These are phyloP conservation scores for Yoshiicerus persimilis DNA, from an alignment of 1,140 invertebrate species.

Conservation along the genomic window DNA sequence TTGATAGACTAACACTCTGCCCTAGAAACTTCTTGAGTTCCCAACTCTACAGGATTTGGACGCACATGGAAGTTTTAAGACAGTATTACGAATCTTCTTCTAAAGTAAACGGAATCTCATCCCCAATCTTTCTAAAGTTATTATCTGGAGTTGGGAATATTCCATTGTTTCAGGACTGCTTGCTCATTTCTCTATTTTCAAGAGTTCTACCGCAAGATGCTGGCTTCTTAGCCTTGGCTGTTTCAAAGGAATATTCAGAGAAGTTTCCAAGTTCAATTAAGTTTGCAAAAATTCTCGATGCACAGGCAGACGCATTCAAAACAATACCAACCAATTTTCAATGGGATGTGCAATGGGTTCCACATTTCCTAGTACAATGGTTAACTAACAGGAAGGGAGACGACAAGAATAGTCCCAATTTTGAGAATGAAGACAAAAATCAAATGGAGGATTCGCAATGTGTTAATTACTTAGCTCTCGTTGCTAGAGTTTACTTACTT, in stretches of 20 bases:
- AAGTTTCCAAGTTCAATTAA: neutral
- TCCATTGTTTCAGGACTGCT: neutral
- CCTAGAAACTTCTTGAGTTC: conserved; percentile 6
- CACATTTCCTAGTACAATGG: neutral
- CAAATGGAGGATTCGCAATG: neutral
- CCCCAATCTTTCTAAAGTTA: neutral
- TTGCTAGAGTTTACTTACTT: neutral
- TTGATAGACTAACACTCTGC: neutral
- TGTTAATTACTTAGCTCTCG: neutral
- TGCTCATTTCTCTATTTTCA: conserved; percentile 9
- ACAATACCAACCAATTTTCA: neutral
- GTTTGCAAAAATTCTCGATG: neutral
- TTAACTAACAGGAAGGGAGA: neutral
- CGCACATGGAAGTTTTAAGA: conserved; percentile 22
- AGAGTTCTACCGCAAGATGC: neutral
- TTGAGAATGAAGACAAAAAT: neutral
- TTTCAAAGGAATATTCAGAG: neutral
- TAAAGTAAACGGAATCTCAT: neutral
- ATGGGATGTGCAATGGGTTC: conserved; percentile 31
- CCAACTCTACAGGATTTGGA: conserved; percentile 34
- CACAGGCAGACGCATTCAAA: neutral
- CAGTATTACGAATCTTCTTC: neutral
- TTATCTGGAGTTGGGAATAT: neutral
- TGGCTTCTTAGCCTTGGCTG: neutral
- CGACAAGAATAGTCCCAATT: neutral